Evolutionary conservation across 2,888 invertebrate species (phyloP).

Genomic region (Heliconius hortense): DNA sequence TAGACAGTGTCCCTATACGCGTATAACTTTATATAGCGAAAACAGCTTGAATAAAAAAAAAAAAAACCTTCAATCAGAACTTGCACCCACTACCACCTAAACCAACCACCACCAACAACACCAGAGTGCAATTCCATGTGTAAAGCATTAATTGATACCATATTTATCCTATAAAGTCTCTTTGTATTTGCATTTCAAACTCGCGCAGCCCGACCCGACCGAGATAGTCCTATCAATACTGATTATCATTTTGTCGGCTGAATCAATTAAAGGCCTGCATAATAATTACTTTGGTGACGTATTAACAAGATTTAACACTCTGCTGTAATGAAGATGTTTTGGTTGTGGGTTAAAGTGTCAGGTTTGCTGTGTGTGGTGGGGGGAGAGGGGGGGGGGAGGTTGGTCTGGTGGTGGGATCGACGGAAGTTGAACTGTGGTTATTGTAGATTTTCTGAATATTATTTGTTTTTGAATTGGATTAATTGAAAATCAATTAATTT

Average conservation of each 20-base stretch:
- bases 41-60: not conserved
- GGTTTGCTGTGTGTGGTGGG: conserved; percentile 43
- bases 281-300: conserved; percentile 75
- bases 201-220: conserved; percentile 46
- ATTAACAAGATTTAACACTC: conserved; percentile 80
- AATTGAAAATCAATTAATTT: no score
- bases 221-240: conserved; percentile 60
- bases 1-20: no score
- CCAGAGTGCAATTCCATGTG: conserved; percentile 60
- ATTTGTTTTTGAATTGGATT: no score
- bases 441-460: no score
- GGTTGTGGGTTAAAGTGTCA: conserved; percentile 52
- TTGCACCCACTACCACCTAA: not conserved
- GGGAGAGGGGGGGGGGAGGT: no score
- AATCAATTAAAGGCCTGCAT: conserved; percentile 76
- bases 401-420: no score
- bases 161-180: conserved; percentile 63
- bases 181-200: conserved; percentile 66
- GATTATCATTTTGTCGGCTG: conserved; percentile 79
- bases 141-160: conserved; percentile 64
- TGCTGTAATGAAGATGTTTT: conserved; percentile 77
- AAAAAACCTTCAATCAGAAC: not conserved
- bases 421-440: no score
- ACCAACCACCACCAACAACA: not conserved
- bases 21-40: no score